Base-by-base conservation (phyloP, 2,888 invertebrate species). In the Synergus umbraculus region DNA sequence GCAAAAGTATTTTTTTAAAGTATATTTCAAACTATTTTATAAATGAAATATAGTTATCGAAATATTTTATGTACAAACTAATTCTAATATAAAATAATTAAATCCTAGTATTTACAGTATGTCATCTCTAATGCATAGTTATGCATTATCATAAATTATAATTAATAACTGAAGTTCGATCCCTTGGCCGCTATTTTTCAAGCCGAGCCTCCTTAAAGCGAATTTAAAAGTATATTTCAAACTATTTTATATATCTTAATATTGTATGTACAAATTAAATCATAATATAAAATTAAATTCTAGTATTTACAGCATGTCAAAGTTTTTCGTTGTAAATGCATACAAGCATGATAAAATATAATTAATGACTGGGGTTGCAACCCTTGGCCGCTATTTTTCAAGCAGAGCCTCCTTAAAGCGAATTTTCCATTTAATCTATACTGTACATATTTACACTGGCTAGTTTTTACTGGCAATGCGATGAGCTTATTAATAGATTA, bases 181-280 rank as follows among this genome's bases (percentile, higher is more conserved):
- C 65, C 77, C 77, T 46, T 79, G 79, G 83, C 77, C 77, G 83
- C 83, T 79, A 76, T 82, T 64, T 81, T 78, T 82, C 82, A 8
- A n/a, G 78, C 60, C 76, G n/a, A 65, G 41, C 54, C 66, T 12
- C 58, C 66, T 73, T 77, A 78, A 73, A 65, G 41, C 64, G 22
- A 22, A 22, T 22, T 22, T 22, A 22, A 22, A 9, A 22, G 22
- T 22, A 22, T 22, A 22, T 22, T 22, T 22, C 22, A 22, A 22
- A 22, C 22, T 22, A 22, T 22, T 22, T 22, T 22, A 22, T 0
- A 1, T 22, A 22, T 22, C 22, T 22, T 1, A 22, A 22, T 22
- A 22, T 22, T 22, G 22, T 22, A 22, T 22, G 1, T 22, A 22
- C 22, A 22, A 22, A 22, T 22, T 22, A 1, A 22, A 22, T 22